A percentile compares a stretch with the other conserved stretches of the same genome.
Conservation (phyloP, 64 coral and sea anemone species). For the Pocillopora damicornis region DNA sequence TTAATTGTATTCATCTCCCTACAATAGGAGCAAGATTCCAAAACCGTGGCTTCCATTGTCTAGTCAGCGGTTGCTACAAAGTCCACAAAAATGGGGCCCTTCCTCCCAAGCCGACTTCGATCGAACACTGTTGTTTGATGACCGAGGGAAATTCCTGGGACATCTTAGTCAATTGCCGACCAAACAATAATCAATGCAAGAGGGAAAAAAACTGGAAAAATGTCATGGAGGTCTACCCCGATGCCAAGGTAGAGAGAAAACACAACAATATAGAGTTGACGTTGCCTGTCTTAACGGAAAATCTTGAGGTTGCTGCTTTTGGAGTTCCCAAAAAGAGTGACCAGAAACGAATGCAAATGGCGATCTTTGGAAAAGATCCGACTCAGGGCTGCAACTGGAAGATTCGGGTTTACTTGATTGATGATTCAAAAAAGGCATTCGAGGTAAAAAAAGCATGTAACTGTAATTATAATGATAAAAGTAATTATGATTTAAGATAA, state of each 20-base stretch:
- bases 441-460: not conserved
- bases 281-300: not conserved
- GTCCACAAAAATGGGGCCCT: not conserved
- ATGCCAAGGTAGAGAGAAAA: not conserved
- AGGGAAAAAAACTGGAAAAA: not conserved
- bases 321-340: conserved; percentile 1
- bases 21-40: not conserved
- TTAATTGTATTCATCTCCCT: not conserved
- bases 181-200: not conserved
- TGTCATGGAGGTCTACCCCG: not conserved
- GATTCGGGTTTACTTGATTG: conserved; percentile 2
- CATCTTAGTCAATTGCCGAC: not conserved
- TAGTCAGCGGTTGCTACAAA: conserved; percentile 11
- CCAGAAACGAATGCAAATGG: conserved; percentile 14
- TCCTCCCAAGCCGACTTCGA: not conserved
- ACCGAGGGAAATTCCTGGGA: not conserved
- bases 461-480: not conserved
- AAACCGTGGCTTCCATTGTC: not conserved
- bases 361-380: not conserved
- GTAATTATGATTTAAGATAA: not conserved
- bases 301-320: conserved; percentile 12
- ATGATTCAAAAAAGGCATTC: not conserved
- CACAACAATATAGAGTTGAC: conserved; percentile 23
- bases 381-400: not conserved
- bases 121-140: conserved; percentile 16